Percentiles rank a stretch among this genome's conserved stretches.
These are phyloP conservation scores for Linyphia triangularis DNA, from an alignment of 2,888 invertebrate species.

Conservation along the genomic window DNA sequence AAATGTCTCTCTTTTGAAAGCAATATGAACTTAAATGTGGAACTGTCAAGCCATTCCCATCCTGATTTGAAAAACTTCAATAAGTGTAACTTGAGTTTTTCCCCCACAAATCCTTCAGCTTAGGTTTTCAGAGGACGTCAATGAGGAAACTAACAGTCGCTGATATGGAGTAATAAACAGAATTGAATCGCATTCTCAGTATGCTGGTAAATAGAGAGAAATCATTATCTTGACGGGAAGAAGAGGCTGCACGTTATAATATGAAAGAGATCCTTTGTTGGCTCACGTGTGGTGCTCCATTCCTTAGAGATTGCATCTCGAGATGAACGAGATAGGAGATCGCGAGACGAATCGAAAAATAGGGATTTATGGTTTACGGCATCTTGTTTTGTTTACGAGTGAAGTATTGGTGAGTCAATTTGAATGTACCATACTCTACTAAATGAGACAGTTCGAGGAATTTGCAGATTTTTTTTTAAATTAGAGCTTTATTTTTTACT, in stretches of 20 bases:
- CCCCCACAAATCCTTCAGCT: too few relatives aligned
- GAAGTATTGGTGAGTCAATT: neutral
- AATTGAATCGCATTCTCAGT: neutral
- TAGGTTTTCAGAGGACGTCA: too few relatives aligned
- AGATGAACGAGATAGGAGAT: slow-evolving; percentile 16
- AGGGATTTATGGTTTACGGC: neutral
- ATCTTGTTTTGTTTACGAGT: slow-evolving; percentile 3
- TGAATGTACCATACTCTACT: neutral
- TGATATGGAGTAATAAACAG: too few relatives aligned
- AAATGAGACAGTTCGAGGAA: neutral
- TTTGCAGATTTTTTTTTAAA: neutral
- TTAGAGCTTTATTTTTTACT: too few relatives aligned
- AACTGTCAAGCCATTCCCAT: too few relatives aligned
- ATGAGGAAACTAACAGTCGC: too few relatives aligned
- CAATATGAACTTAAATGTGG: too few relatives aligned
- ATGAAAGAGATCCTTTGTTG: slow-evolving; percentile 38
- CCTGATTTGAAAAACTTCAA: too few relatives aligned
- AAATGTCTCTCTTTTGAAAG: too few relatives aligned
- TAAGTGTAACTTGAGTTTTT: too few relatives aligned
- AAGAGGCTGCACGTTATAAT: neutral
- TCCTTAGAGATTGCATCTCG: slow-evolving; percentile 18
- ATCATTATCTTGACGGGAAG: neutral
- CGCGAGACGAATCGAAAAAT: slow-evolving; percentile 14
- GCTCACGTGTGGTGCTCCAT: neutral
- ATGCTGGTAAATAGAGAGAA: slow-evolving; percentile 5